Evolutionary conservation across 2,797 vertebrate genomes (phyloP), one percentile per base, ranked within the genome.

Genomic region (Liparis tanakae): DNA sequence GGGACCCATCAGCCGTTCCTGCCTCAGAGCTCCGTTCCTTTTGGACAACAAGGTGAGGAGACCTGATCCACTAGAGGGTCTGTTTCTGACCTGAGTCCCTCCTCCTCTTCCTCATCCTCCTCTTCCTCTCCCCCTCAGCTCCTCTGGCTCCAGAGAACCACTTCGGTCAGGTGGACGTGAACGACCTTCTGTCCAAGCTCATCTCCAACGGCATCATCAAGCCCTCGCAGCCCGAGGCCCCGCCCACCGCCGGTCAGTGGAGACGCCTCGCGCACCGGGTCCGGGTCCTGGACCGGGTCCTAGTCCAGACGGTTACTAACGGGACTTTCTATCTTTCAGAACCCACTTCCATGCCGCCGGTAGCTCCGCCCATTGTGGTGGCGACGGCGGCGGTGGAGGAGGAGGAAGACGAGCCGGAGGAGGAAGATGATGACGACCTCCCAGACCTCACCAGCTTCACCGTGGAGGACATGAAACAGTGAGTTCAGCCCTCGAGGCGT

Each of bases 151-250:
- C 39, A 39, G 98, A 99, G 90, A 98, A 97, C 90, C 97, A 98
- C 91, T 96, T 99, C 4, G 96, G 97, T 14, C 98, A 99, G 88
- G 91, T 99, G 10, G 98, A 99, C 85, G 97, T 99, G 69, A 98
- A 99, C 68, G 96, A 98, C 80, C 90, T 99, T 41, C 95, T 98
- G 70, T 91, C 97, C 82, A 99, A 99, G 89, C 95, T 99, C 77
- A 90, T 99, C 80, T 95, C 94, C 78, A 97, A 90, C 33, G 98
- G 97, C 81, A 99, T 99, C 89, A 96, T 99, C 81, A 96, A 96
- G 80, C 87, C 95, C 7, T 90, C 96, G 14, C 95, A 95, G 84
- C 89, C 95, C 0, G 98, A 98, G 0, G 14, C 92, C 17, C 69
- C 18, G 0, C 53, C 44, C 0, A 0, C 64, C 1, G 0, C 1